Conservation (phyloP, 1,140 invertebrate species). For the Brachionus koreanus region DNA sequence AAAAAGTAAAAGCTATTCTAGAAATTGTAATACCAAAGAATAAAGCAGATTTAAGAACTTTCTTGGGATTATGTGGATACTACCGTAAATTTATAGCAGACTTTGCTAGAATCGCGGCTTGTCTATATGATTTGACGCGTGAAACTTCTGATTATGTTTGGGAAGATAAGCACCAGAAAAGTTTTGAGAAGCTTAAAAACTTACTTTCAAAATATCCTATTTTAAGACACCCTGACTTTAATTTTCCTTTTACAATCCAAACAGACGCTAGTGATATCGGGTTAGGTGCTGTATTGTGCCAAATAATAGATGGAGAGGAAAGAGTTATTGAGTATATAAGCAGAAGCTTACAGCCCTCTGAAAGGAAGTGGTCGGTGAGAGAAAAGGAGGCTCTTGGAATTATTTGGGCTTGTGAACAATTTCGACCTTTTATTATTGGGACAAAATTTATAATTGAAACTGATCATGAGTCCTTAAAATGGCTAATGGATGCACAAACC, state of each 20-base stretch:
- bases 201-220: not conserved
- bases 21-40: not conserved
- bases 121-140: conserved; percentile 44
- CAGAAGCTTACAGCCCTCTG: not conserved
- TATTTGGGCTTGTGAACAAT: not conserved
- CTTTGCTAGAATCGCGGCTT: conserved; percentile 45
- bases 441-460: conserved; percentile 20
- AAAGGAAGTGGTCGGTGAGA: conserved; percentile 49
- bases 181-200: not conserved
- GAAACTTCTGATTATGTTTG: not conserved
- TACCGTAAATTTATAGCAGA: conserved; percentile 50
- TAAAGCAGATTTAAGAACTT: not conserved
- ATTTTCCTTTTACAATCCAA: conserved; percentile 48
- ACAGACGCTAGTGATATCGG: conserved; percentile 52
- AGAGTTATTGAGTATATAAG: conserved; percentile 58
- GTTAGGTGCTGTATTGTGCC: conserved; percentile 59
- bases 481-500: not conserved
- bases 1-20: not conserved
- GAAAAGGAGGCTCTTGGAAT: conserved; percentile 49
- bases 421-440: not conserved
- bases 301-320: conserved; percentile 46
- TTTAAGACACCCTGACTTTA: not conserved
- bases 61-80: not conserved
- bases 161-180: not conserved
- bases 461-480: conserved; percentile 17